Conservation (phyloP, 2,113 vertebrate genomes). For the Papio anubis region DNA sequence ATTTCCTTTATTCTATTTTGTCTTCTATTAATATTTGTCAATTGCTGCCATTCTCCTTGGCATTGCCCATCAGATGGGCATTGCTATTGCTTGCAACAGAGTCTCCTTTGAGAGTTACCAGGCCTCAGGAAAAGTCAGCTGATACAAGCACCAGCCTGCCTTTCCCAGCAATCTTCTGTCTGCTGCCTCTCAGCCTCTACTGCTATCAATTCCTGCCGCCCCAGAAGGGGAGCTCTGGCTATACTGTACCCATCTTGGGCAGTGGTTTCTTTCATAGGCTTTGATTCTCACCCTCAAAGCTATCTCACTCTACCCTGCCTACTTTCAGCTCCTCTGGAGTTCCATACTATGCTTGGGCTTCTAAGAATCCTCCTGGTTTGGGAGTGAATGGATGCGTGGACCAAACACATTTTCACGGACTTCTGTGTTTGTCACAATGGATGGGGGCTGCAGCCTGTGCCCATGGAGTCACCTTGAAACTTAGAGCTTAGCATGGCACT, state of each 20-base stretch:
- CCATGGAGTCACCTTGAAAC: not conserved
- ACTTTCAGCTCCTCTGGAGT: not conserved
- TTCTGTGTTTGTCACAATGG: not conserved
- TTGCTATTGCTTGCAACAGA: not conserved
- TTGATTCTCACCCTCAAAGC: not conserved
- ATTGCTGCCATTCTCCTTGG: not conserved
- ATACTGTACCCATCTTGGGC: not conserved
- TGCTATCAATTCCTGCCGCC: not conserved
- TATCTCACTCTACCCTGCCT: not conserved
- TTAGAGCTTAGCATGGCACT: not conserved
- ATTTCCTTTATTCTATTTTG: not conserved
- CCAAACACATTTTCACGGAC: not conserved
- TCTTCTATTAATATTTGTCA: not conserved
- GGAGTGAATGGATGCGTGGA: not conserved
- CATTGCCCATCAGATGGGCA: not conserved
- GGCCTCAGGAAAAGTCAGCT: not conserved
- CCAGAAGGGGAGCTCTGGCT: not conserved
- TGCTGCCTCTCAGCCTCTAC: not conserved
- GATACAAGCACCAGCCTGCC: not conserved
- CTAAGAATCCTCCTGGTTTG: not conserved
- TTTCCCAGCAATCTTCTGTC: not conserved
- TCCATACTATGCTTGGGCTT: not conserved
- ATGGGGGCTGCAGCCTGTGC: not conserved
- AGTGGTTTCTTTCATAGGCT: not conserved
- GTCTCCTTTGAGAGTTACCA: not conserved